Evolutionary conservation across 2,113 vertebrate species (phyloP).

Genomic region (Chlorocebus sabaeus): DNA sequence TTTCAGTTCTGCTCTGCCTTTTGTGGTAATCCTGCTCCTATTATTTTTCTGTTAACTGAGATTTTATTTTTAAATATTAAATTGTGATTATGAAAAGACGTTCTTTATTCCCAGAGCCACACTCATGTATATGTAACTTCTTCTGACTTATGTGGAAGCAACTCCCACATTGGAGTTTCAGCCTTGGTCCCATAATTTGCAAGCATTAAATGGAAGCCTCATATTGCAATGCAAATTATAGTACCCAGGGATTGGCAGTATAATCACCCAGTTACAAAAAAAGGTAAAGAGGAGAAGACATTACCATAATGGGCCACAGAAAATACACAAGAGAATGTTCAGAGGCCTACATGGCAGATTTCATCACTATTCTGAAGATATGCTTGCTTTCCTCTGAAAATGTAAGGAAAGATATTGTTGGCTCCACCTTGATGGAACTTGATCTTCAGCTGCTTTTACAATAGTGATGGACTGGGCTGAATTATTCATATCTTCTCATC

Average conservation of each 20-base stretch:
- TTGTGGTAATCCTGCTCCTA: constrained; percentile 22
- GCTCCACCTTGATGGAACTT: not conserved
- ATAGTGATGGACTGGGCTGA: not conserved
- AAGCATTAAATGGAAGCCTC: constrained; percentile 56
- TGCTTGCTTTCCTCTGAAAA: constrained; percentile 13
- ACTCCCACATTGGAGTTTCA: constrained; percentile 50
- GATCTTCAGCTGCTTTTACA: not conserved
- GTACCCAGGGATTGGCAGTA: constrained; percentile 37
- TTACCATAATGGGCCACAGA: constrained; percentile 63
- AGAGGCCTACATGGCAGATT: not conserved
- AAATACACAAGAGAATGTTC: constrained; percentile 23
- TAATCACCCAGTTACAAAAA: constrained; percentile 51
- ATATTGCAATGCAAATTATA: constrained; percentile 65
- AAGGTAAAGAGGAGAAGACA: constrained; percentile 58
- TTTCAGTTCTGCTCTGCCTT: constrained; percentile 39
- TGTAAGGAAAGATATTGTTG: not conserved
- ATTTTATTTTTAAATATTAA: constrained; percentile 70
- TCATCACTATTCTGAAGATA: not conserved
- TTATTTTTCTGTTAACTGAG: constrained; percentile 58
- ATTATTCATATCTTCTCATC: not conserved
- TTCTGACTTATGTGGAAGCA: constrained; percentile 51
- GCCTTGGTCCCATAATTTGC: constrained; percentile 53
- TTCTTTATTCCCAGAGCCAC: constrained; percentile 48
- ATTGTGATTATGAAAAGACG: constrained; percentile 59
- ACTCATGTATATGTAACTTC: constrained; percentile 39